Evolutionary conservation across 1,140 invertebrate species (phyloP).

Genomic region (Drosophila asahinai): DNA sequence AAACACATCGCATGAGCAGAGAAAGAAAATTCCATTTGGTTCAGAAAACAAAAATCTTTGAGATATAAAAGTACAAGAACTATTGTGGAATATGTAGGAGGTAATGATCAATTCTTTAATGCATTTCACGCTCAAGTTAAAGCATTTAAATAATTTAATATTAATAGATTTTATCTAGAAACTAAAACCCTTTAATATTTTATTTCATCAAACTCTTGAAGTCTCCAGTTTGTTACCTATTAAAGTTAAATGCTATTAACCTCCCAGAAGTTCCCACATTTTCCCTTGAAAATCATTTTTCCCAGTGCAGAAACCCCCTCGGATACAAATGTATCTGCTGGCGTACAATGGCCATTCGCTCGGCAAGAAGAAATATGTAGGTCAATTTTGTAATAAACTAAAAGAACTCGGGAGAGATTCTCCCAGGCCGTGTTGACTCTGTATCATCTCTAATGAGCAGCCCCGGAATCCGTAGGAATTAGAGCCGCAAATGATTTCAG

Average conservation of each 20-base stretch:
- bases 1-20: slow-evolving; percentile 10
- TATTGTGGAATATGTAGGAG: background rate
- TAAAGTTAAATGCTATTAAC: background rate
- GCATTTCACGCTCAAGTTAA: background rate
- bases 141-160: background rate
- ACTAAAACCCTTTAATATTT: background rate
- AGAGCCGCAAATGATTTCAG: slow-evolving; percentile 54
- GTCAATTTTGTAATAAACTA: slow-evolving; percentile 83
- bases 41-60: background rate
- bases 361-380: slow-evolving; percentile 65
- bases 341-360: slow-evolving; percentile 45
- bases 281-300: background rate
- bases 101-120: background rate
- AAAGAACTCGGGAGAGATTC: slow-evolving; percentile 40
- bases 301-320: background rate
- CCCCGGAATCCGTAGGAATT: slow-evolving; percentile 34
- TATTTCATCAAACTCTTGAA: no score
- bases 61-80: no score
- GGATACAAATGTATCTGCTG: slow-evolving; percentile 52
- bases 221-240: no score
- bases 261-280: background rate
- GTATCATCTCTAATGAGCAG: slow-evolving; percentile 17
- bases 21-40: background rate
- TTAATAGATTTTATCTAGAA: no score
- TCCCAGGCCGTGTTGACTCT: slow-evolving; percentile 1